Base-by-base conservation (phyloP, 2,113 vertebrate species). In the Notothenia coriiceps region DNA sequence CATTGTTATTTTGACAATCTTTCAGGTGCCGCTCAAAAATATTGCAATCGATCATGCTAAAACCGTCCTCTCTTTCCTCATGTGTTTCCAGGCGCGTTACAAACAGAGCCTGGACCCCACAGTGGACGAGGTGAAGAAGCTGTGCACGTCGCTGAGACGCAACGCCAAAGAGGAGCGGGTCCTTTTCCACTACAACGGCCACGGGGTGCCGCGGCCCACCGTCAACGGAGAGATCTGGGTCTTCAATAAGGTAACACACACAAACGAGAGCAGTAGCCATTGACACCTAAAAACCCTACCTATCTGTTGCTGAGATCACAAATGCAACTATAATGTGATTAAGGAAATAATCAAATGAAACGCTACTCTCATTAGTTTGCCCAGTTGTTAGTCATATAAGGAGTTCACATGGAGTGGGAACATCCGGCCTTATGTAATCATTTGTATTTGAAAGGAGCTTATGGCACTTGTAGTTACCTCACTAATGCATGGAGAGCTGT, bases 151-250 rank as follows among this genome's bases (percentile, higher is more conserved):
- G 0, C 89, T 99, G 77, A 96, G 98, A 10, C 96, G 98, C 2
- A 99, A 99, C 0, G 98, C 98, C 91, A 99, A 99, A 90, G 98
- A 99, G 79, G 98, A 99, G 90, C 94, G 98, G 0, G 98, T 99
- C 5, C 96, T 99, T 73, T 99, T 98, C 92, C 98, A 99, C 94
- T 99, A 99, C 94, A 99, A 99, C 0, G 98, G 98, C n/a, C 98
- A 99, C 0, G 98, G 98, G 0, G 98, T 99, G 25, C 98, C 98
- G 35, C 93, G 98, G 74, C 98, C 98, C 15, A 99, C 98, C 0
- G 97, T 98, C 57, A 99, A 99, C 0, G 98, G 98, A 0, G 98
- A 99, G 94, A 98, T 99, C 93, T 99, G 98, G 98, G 98, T 99
- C 88, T 99, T 99, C 91, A 99, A 99, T 72, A 99, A 99, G 97